Evolutionary conservation across 2,113 vertebrate species (phyloP).

Genomic region (Apaloderma vittatum): DNA sequence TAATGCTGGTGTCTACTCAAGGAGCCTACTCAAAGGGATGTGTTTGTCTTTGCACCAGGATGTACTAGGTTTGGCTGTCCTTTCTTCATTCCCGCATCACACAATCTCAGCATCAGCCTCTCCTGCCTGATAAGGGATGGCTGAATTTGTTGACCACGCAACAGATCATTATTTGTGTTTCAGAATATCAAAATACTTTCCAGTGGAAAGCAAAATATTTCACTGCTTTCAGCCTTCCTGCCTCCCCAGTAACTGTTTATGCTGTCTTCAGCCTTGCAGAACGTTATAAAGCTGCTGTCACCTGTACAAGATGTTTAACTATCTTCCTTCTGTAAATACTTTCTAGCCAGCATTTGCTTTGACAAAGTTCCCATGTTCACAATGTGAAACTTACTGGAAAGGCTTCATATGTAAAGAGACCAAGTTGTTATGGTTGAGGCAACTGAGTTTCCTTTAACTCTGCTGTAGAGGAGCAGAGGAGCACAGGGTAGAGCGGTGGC

Average conservation of each 20-base stretch:
- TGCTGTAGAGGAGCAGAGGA: neutral
- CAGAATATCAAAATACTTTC: neutral
- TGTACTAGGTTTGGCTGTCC: neutral
- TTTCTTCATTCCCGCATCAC: neutral
- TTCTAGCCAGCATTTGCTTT: conserved; percentile 76
- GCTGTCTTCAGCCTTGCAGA: conserved; percentile 32
- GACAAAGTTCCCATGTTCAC: conserved; percentile 64
- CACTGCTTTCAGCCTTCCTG: neutral
- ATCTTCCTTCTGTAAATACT: conserved; percentile 74
- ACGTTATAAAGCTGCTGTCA: conserved; percentile 39
- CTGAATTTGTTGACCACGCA: neutral
- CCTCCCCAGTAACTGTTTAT: neutral
- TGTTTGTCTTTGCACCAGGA: conserved; percentile 9
- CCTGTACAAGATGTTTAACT: conserved; percentile 63
- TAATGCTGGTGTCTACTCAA: neutral
- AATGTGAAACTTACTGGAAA: conserved; percentile 59
- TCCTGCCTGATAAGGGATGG: neutral
- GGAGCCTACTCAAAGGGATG: neutral
- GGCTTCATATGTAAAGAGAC: conserved; percentile 17
- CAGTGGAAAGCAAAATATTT: neutral
- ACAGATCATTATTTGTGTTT: neutral
- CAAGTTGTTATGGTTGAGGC: neutral
- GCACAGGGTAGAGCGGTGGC: neutral
- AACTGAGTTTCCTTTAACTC: neutral
- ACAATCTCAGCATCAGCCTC: neutral